Conservation (phyloP, 2,113 vertebrate species). For the Ceuthmochares aereus region DNA sequence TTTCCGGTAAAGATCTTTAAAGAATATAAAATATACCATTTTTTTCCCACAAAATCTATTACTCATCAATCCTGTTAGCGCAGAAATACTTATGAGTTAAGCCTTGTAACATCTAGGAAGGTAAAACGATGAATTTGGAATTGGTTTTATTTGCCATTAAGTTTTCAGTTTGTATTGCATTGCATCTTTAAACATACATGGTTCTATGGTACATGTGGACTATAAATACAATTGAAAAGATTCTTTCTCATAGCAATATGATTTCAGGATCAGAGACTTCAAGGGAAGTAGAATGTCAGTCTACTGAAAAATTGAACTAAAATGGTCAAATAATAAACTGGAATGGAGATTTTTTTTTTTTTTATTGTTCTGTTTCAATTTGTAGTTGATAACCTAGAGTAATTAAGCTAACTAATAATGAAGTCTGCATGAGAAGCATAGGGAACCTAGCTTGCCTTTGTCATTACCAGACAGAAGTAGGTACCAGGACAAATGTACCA, state of each 20-base stretch:
- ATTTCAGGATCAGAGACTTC: neutral
- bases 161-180: neutral
- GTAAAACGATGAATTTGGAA: neutral
- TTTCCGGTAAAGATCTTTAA: neutral
- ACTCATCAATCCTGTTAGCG: neutral
- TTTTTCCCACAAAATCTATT: neutral
- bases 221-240: neutral
- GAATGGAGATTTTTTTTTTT: neutral
- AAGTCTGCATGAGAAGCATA: neutral
- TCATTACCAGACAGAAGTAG: neutral
- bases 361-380: neutral
- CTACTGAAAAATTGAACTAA: neutral
- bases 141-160: neutral
- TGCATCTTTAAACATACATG: fast-evolving
- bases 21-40: neutral
- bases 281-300: neutral
- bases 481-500: neutral
- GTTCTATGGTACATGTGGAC: neutral
- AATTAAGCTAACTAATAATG: neutral
- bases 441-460: neutral
- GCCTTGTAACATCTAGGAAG: neutral
- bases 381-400: neutral
- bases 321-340: neutral
- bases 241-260: neutral
- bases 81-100: neutral